A percentile compares a stretch with the other conserved stretches of the same genome.
Evolutionary conservation across 2,888 invertebrate genomes (phyloP).

Genomic region (Smittia aterrima): DNA sequence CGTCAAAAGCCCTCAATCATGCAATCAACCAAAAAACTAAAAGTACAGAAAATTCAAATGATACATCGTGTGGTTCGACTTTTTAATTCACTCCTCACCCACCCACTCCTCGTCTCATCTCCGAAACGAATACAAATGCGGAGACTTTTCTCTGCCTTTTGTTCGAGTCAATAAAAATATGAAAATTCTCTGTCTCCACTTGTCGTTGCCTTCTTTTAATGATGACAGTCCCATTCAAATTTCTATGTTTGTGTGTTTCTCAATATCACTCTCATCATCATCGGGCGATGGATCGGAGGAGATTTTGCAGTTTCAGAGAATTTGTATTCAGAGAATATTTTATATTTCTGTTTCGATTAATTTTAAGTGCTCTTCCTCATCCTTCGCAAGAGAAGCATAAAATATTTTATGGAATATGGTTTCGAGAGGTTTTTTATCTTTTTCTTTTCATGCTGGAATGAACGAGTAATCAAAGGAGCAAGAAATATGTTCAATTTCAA

Average conservation of each 20-base stretch:
- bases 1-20: constrained; percentile 35
- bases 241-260: constrained; percentile 3
- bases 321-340: constrained; percentile 1
- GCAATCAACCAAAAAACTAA: constrained; percentile 28
- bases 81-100: not conserved
- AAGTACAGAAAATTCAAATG: constrained; percentile 20
- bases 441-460: no score
- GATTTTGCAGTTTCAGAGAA: not conserved
- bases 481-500: no score
- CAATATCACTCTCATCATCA: constrained; percentile 16
- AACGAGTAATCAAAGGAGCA: no score
- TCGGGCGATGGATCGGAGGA: not conserved
- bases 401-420: not conserved
- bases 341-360: constrained; percentile 32
- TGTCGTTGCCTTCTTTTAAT: constrained; percentile 29
- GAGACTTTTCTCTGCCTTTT: constrained; percentile 23
- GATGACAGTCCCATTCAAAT: constrained; percentile 1
- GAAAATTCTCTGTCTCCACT: not conserved
- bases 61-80: not conserved
- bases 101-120: no score
- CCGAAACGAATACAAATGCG: not conserved
- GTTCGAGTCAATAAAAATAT: constrained; percentile 18
- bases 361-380: constrained; percentile 9
- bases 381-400: not conserved
- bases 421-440: no score